phyloP scores from a whole-genome alignment of 1,140 invertebrate species.

The Trissolcus basalis region DNA sequence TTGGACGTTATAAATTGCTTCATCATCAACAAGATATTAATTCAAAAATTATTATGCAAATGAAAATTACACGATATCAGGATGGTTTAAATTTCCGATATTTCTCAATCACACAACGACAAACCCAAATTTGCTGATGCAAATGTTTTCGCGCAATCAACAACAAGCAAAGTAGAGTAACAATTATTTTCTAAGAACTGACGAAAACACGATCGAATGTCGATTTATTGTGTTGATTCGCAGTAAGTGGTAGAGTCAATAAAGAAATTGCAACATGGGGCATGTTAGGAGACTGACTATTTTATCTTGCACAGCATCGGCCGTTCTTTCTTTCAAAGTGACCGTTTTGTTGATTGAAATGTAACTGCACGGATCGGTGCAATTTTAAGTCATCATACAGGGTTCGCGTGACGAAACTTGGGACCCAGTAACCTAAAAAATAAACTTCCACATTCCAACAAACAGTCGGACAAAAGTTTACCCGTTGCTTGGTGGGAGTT shows the following conservation, averaged over 20 bases:
- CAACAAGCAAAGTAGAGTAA: too few species aligned
- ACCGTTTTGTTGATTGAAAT: slow-evolving; percentile 13
- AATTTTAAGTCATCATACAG: slow-evolving; percentile 3
- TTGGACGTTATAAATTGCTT: too few species aligned
- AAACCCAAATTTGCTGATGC: too few species aligned
- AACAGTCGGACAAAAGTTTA: slow-evolving; percentile 36
- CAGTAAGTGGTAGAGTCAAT: slow-evolving; percentile 35
- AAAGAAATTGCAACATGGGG: slow-evolving; percentile 36
- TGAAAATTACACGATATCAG: too few species aligned
- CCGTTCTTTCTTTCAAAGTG: slow-evolving; percentile 11
- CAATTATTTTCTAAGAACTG: too few species aligned
- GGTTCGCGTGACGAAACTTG: slow-evolving; percentile 6
- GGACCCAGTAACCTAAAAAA: slow-evolving; percentile 27
- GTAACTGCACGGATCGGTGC: slow-evolving; percentile 8
- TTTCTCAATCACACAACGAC: too few species aligned
- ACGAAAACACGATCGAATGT: too few species aligned
- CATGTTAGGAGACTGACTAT: slow-evolving; percentile 15
- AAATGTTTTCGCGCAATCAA: too few species aligned
- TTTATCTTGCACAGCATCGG: slow-evolving; percentile 19
- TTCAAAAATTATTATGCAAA: too few species aligned
- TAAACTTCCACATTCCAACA: slow-evolving; percentile 23
- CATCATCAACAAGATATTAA: too few species aligned
- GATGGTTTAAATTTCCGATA: too few species aligned
- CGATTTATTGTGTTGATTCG: slow-evolving; percentile 26
- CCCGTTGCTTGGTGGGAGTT: slow-evolving; percentile 69